These are phyloP conservation scores for Drosophila sp. DNA, from an alignment of 1,140 invertebrate genomes.

Conservation along the genomic window DNA sequence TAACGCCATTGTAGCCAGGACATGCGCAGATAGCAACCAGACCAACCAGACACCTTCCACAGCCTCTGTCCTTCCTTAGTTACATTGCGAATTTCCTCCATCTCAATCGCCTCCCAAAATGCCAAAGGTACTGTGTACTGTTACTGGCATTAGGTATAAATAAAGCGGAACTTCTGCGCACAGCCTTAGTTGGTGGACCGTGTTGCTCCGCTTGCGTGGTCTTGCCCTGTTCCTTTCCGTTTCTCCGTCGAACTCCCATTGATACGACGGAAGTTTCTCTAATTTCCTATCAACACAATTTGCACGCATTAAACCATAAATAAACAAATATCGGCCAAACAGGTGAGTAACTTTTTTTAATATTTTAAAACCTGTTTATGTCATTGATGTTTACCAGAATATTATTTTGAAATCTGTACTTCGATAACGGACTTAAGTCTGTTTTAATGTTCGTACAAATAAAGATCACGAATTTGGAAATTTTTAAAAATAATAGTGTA, in stretches of 20 bases:
- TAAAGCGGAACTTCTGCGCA: conserved; percentile 54
- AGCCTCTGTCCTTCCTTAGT: background rate
- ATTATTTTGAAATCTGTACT: too few relatives aligned
- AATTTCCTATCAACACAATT: conserved; percentile 23
- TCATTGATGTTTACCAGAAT: background rate
- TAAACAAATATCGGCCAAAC: background rate
- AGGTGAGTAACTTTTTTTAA: background rate
- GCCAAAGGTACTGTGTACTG: conserved; percentile 7
- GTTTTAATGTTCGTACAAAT: too few relatives aligned
- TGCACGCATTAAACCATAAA: background rate
- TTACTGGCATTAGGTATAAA: conserved; percentile 55
- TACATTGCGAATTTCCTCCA: conserved; percentile 18
- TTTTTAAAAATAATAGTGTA: too few relatives aligned
- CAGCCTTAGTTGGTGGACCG: conserved; percentile 69
- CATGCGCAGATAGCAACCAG: conserved; percentile 69
- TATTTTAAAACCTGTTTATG: too few relatives aligned
- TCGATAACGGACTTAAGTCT: too few relatives aligned
- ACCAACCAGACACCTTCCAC: background rate
- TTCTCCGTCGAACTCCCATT: background rate
- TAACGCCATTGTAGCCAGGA: conserved; percentile 50
- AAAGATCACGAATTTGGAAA: too few relatives aligned
- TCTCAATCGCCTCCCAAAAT: conserved; percentile 13
- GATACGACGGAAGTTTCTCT: background rate
- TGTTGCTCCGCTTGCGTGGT: conserved; percentile 59
- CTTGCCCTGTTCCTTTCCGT: conserved; percentile 37